Conservation (phyloP, 2,797 vertebrate species). For the Babyrousa celebensis region DNA sequence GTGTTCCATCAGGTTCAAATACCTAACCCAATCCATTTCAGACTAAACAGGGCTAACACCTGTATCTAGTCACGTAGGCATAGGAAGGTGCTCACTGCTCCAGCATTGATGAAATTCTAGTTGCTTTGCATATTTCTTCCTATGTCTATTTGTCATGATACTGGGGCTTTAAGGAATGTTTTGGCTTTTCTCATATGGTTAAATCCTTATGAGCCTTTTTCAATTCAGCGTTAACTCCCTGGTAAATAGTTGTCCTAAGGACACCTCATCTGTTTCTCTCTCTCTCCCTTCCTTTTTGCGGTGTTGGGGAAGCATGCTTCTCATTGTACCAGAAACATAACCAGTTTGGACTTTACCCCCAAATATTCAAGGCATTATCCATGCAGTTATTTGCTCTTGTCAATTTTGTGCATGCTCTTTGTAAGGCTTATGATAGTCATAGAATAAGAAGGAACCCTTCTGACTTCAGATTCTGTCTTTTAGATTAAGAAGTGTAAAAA, state of each 20-base stretch:
- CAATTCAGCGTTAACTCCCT: slow-evolving; percentile 89
- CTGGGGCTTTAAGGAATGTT: slow-evolving; percentile 93
- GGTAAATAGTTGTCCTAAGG: slow-evolving; percentile 88
- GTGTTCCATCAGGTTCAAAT: slow-evolving; percentile 93
- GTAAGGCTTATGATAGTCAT: slow-evolving; percentile 87
- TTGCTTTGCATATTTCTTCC: slow-evolving; percentile 90
- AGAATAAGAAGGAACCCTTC: slow-evolving; percentile 85
- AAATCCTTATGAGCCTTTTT: slow-evolving; percentile 88
- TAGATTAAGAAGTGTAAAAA: slow-evolving; percentile 99
- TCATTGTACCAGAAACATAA: slow-evolving; percentile 95
- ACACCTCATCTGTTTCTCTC: slow-evolving; percentile 91
- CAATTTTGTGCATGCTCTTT: slow-evolving; percentile 95
- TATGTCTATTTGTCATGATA: slow-evolving; percentile 94
- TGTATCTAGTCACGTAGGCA: slow-evolving; percentile 93
- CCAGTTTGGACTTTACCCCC: slow-evolving; percentile 89
- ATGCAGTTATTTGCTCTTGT: slow-evolving; percentile 93
- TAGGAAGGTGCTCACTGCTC: slow-evolving; percentile 90
- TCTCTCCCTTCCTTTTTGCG: slow-evolving; percentile 91
- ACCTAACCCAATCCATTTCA: slow-evolving; percentile 93
- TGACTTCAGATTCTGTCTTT: slow-evolving; percentile 95
- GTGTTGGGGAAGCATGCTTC: slow-evolving; percentile 96
- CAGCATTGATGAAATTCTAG: slow-evolving; percentile 67
- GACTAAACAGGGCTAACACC: slow-evolving; percentile 92
- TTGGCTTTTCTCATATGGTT: slow-evolving; percentile 92
- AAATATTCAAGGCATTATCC: slow-evolving; percentile 94